phyloP scores from a whole-genome alignment of 1,140 invertebrate species.

The Habropoda laboriosa region DNA sequence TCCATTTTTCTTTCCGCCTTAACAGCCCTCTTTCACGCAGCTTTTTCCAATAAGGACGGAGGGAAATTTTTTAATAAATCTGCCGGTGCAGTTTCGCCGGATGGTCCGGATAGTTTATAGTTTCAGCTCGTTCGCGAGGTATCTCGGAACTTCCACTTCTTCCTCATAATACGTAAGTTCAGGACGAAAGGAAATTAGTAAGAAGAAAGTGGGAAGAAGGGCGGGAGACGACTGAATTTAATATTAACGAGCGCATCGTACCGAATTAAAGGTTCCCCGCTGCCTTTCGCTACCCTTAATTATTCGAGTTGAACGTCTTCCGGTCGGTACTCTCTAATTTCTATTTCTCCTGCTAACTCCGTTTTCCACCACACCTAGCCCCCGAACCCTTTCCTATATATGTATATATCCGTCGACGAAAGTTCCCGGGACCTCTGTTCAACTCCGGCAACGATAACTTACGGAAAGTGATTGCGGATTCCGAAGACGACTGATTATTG shows the following conservation, averaged over 20 bases:
- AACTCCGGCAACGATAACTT: constrained; percentile 4
- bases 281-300: constrained; percentile 41
- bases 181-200: constrained; percentile 34
- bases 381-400: too few relatives aligned
- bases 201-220: background rate
- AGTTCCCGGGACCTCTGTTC: constrained; percentile 16
- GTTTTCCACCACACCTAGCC: background rate
- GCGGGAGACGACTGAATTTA: constrained; percentile 45
- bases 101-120: background rate
- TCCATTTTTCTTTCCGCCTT: background rate
- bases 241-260: constrained; percentile 58
- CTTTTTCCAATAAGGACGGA: background rate
- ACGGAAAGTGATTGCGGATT: constrained; percentile 33
- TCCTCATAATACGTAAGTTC: constrained; percentile 27
- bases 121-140: background rate
- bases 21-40: background rate
- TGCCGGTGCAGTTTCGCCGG: too few relatives aligned
- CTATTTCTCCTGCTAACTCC: constrained; percentile 53
- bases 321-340: constrained; percentile 50
- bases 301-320: constrained; percentile 51
- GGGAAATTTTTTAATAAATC: constrained; percentile 33
- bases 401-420: background rate
- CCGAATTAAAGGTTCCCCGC: constrained; percentile 47
- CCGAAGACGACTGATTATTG: constrained; percentile 26
- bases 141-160: constrained; percentile 14